Evolutionary conservation across 2,113 vertebrate species (phyloP).

Genomic region (Barbus barbus): DNA sequence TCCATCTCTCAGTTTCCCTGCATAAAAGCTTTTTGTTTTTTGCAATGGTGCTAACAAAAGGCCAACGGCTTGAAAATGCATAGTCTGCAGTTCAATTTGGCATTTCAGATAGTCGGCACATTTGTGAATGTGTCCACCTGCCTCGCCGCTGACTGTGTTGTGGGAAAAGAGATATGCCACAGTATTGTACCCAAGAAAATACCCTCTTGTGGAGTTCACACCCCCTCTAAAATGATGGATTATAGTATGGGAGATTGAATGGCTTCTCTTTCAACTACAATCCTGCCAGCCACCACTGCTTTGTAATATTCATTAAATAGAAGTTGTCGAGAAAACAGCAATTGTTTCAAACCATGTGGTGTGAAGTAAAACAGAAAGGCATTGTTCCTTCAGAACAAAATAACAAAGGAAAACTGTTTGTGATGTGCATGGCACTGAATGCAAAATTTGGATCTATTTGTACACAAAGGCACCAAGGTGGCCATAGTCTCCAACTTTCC

Average conservation of each 20-base stretch:
- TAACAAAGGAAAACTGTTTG: conserved; percentile 20
- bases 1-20: not conserved
- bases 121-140: conserved; percentile 42
- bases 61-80: conserved; percentile 62
- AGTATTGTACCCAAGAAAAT: conserved; percentile 9
- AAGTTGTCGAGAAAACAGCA: not conserved
- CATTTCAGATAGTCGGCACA: conserved; percentile 56
- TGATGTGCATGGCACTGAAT: conserved; percentile 29
- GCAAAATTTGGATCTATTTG: not conserved
- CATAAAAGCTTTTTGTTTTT: conserved; percentile 19
- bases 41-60: conserved; percentile 58
- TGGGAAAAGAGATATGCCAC: not conserved
- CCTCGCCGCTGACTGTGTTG: not conserved
- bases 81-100: conserved; percentile 53
- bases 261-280: not conserved
- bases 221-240: not conserved
- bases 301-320: not conserved
- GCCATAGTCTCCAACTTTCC: not conserved
- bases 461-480: not conserved
- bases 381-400: conserved; percentile 29
- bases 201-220: not conserved
- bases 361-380: conserved; percentile 1
- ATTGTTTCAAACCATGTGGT: conserved; percentile 8
- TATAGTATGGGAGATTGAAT: not conserved
- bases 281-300: not conserved